These are phyloP conservation scores for Calephelis virginiensis DNA, from an alignment of 1,140 invertebrate species.

Conservation along the genomic window DNA sequence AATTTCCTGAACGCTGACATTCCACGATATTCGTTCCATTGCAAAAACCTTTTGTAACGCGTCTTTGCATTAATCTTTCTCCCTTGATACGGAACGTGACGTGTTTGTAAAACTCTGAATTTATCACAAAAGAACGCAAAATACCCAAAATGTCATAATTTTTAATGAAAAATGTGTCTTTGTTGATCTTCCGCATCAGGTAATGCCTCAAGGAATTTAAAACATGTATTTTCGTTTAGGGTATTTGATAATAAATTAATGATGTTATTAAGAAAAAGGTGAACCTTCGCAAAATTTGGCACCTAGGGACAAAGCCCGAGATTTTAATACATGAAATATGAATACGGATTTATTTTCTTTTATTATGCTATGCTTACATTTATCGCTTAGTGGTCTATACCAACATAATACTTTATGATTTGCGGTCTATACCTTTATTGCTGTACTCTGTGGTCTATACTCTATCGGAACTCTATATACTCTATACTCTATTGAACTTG, in stretches of 20 bases:
- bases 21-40: constrained; percentile 16
- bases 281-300: neutral
- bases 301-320: neutral
- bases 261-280: neutral
- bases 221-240: neutral
- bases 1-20: constrained; percentile 17
- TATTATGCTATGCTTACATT: neutral
- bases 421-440: no score
- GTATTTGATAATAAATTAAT: constrained; percentile 1
- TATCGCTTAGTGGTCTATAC: no score
- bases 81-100: constrained; percentile 14
- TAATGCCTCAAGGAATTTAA: neutral
- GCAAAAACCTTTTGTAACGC: constrained; percentile 16
- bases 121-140: constrained; percentile 16
- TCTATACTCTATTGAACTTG: no score
- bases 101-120: constrained; percentile 16
- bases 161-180: constrained; percentile 17
- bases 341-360: neutral
- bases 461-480: no score
- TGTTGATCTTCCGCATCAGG: constrained; percentile 12
- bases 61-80: constrained; percentile 14
- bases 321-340: neutral
- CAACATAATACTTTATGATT: no score
- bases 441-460: no score
- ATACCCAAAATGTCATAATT: constrained; percentile 14